A percentile compares a stretch with the other conserved stretches of the same genome.
Evolutionary conservation across 2,113 vertebrate species (phyloP).

Genomic region (Stegostoma tigrinum): DNA sequence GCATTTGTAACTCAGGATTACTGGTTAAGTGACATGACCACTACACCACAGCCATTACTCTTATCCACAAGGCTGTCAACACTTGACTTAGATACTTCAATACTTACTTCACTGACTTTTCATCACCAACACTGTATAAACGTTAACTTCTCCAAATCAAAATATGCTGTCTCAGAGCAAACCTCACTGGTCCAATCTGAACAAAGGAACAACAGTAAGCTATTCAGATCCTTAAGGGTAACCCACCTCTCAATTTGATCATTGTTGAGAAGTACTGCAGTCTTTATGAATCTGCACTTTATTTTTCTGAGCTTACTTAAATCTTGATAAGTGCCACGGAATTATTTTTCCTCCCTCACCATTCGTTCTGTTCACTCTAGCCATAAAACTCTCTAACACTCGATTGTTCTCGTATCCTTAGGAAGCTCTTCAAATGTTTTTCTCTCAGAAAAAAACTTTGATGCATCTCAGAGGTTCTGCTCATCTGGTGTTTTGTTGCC

Average conservation of each 20-base stretch:
- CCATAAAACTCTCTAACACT: background rate
- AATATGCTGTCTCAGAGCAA: background rate
- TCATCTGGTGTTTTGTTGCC: background rate
- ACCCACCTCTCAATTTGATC: too few relatives aligned
- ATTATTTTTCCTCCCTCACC: background rate
- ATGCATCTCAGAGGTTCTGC: background rate
- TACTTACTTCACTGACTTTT: too few relatives aligned
- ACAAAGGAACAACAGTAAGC: background rate
- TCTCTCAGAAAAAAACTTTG: background rate
- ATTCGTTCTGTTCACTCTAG: background rate
- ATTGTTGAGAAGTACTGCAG: too few relatives aligned
- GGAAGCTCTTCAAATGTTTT: background rate
- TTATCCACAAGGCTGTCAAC: too few relatives aligned
- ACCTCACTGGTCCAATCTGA: background rate
- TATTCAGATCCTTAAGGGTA: background rate
- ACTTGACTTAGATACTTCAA: too few relatives aligned
- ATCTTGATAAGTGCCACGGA: background rate
- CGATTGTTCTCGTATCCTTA: background rate
- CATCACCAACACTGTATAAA: too few relatives aligned
- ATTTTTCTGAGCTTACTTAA: background rate
- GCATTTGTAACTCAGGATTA: too few relatives aligned
- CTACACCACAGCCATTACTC: too few relatives aligned
- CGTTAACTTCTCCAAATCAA: too few relatives aligned
- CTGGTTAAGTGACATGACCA: too few relatives aligned
- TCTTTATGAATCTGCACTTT: background rate